Evolutionary conservation across 2,797 vertebrate genomes (phyloP).

Genomic region (Sebastes matsubarae): DNA sequence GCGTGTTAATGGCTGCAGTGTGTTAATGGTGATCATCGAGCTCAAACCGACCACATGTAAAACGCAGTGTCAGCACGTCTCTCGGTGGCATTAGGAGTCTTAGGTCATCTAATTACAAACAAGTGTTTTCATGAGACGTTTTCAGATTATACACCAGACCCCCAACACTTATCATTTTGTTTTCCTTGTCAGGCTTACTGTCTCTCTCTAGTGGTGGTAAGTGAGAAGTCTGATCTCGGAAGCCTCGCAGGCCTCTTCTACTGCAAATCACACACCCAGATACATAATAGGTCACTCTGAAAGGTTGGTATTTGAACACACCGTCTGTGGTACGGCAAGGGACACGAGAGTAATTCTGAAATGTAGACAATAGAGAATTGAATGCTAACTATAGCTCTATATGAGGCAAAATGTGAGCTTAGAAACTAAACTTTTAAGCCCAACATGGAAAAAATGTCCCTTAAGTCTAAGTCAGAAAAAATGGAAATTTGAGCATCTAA

Average conservation of each 20-base stretch:
- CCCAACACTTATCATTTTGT: neutral
- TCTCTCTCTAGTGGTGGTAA: conserved; percentile 70
- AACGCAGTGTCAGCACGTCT: conserved; percentile 41
- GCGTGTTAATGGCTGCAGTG: neutral
- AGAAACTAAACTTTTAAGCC: neutral
- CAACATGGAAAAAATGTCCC: neutral
- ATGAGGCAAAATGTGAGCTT: neutral
- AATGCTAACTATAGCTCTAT: neutral
- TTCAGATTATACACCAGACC: conserved; percentile 28
- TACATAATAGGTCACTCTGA: neutral
- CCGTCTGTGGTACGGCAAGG: neutral
- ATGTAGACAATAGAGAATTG: neutral
- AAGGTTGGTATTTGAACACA: neutral
- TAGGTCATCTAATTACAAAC: conserved; percentile 53
- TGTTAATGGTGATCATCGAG: conserved; percentile 39
- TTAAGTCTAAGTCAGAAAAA: neutral
- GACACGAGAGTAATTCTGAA: neutral
- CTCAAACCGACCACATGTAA: conserved; percentile 44
- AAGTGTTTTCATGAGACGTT: conserved; percentile 29
- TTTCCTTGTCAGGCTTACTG: conserved; percentile 41
- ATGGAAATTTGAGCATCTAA: too few species aligned
- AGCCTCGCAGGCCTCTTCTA: neutral
- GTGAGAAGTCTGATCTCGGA: conserved; percentile 14
- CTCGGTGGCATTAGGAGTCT: conserved; percentile 3
- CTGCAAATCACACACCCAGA: neutral